Percentiles rank a stretch among this genome's conserved stretches.
Conservation (phyloP, 2,888 invertebrate genomes). For the Unio delphinus region DNA sequence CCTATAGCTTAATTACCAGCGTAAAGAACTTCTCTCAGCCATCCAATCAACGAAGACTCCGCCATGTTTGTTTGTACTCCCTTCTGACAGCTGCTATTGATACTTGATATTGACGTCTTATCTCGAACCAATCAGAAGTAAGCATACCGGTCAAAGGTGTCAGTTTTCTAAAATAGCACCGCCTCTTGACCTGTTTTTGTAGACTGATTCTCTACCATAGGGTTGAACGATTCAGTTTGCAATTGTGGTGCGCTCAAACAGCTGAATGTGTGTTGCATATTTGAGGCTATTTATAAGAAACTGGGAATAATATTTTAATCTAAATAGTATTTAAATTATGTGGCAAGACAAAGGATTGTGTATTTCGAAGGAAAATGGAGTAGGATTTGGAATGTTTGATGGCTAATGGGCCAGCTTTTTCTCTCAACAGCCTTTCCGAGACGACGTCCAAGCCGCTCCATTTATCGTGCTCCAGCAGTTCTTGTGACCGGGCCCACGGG, state of each 20-base stretch:
- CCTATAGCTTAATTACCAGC: slow-evolving; percentile 2
- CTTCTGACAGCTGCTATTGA: slow-evolving; percentile 51
- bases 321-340: too few relatives aligned
- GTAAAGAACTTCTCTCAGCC: slow-evolving; percentile 32
- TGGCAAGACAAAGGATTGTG: too few relatives aligned
- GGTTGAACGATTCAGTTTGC: too few relatives aligned
- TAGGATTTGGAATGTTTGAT: slow-evolving; percentile 30
- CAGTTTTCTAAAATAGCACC: slow-evolving; percentile 37
- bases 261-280: too few relatives aligned
- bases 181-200: slow-evolving; percentile 48
- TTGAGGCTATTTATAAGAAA: too few relatives aligned
- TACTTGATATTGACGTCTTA: slow-evolving; percentile 41
- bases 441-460: too few relatives aligned
- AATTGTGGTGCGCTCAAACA: too few relatives aligned
- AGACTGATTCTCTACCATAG: slow-evolving; percentile 12
- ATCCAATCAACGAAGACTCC: slow-evolving; percentile 40
- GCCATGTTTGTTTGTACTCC: slow-evolving; percentile 43
- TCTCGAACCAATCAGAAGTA: slow-evolving; percentile 41
- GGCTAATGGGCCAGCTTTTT: slow-evolving; percentile 39
- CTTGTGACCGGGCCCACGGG: too few relatives aligned
- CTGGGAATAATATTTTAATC: too few relatives aligned
- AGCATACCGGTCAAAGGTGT: slow-evolving; percentile 38
- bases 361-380: too few relatives aligned
- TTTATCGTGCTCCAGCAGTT: too few relatives aligned
- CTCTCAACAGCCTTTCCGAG: slow-evolving; percentile 19